Evolutionary conservation across 2,888 invertebrate species (phyloP).

Genomic region (Andrena haemorrhoa): DNA sequence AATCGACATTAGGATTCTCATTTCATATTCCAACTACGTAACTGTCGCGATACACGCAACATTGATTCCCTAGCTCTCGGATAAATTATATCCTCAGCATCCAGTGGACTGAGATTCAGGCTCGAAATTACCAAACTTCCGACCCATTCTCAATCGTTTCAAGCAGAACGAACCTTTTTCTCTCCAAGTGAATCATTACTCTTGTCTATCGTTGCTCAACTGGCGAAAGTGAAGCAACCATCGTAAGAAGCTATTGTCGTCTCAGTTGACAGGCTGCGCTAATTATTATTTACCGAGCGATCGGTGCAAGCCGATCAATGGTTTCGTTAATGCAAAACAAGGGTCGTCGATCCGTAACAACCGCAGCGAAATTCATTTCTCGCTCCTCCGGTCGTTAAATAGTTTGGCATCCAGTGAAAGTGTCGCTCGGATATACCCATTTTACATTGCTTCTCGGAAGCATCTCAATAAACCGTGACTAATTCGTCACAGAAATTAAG

Average conservation of each 20-base stretch:
- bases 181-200: neutral
- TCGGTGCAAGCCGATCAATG: constrained; percentile 22
- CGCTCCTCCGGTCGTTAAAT: constrained; percentile 25
- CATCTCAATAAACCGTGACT: too few relatives aligned
- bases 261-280: constrained; percentile 23
- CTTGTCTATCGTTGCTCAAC: constrained; percentile 4
- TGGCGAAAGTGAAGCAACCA: constrained; percentile 53
- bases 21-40: too few relatives aligned
- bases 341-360: constrained; percentile 16
- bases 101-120: too few relatives aligned
- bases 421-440: constrained; percentile 8
- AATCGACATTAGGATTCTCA: too few relatives aligned
- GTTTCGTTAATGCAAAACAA: constrained; percentile 29
- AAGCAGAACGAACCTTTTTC: neutral
- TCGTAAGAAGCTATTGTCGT: constrained; percentile 36
- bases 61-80: too few relatives aligned
- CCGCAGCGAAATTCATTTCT: constrained; percentile 50
- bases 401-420: constrained; percentile 49
- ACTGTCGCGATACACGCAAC: too few relatives aligned
- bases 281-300: constrained; percentile 48
- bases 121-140: too few relatives aligned
- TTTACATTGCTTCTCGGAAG: constrained; percentile 17
- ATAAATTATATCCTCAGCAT: too few relatives aligned
- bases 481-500: constrained; percentile 7
- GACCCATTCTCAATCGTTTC: too few relatives aligned